Base-by-base conservation (phyloP, 2,888 invertebrate genomes). In the Trissolcus brochymenae region DNA sequence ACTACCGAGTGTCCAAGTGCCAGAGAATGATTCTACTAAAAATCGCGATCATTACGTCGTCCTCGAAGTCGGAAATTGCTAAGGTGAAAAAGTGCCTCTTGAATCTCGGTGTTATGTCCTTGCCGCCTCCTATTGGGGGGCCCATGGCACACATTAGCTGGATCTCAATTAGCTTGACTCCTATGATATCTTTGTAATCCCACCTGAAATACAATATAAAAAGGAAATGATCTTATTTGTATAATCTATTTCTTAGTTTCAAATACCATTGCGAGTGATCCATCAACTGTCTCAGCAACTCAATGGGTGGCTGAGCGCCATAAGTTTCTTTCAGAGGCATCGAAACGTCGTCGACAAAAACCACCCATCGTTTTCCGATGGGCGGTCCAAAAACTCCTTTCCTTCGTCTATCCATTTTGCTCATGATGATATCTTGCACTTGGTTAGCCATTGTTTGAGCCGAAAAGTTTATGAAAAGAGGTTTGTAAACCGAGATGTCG, bases 301-400 rank as follows among this genome's bases (percentile, higher is more conserved):
- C 98, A 67, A 98, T 96, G 0, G 98, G 96, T 0, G 98, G 98
- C 88, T 98, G 98, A 0, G 98, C 97, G 0, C 98, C 98, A 85
- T 96, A 98, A 1, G 92, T 92, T 89, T 97, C 96, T 65, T 95
- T 93, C 82, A 95, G 91, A 0, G 98, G 98, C 96, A 98, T 96
- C 84, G 96, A 97, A n/a, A 98, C 93, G 87, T 98, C 98, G 86
- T 98, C 98, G 41, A 98, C 96, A 87, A 98, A 98, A 55, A 98
- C 93, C 13, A 98, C 94, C 89, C 94, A 93, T 83, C 94, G 93
- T 87, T 96, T 98, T 4, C 96, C 96, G 57, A 97, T 92, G 0
- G 97, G 97, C 0, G 98, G 98, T 0, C 98, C 98, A 86, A 92
- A 98, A 13, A 97, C 95, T 1, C 98, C 94, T 92, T 97, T 98